phyloP scores from a whole-genome alignment of 1,140 invertebrate genomes.

The Saccostrea echinata region DNA sequence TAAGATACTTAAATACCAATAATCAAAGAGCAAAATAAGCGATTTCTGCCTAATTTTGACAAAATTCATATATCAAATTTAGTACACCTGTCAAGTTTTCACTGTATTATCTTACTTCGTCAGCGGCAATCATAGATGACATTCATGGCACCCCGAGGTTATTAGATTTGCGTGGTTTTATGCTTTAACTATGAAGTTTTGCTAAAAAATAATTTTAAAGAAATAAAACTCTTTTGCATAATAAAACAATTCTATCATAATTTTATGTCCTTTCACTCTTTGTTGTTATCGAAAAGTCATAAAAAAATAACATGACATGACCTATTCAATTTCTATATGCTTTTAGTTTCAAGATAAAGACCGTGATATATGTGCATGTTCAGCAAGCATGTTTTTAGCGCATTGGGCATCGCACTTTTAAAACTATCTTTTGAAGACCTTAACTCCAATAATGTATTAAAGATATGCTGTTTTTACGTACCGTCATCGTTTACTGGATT shows the following conservation, averaged over 20 bases:
- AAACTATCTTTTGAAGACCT: no score
- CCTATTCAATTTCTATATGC: not conserved
- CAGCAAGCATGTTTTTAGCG: not conserved
- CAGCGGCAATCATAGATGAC: not conserved
- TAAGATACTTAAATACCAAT: constrained; percentile 21
- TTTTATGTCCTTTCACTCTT: not conserved
- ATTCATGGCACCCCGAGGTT: not conserved
- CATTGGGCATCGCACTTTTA: no score
- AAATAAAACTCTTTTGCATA: not conserved
- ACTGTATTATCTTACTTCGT: not conserved
- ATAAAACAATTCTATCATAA: not conserved
- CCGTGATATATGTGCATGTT: no score
- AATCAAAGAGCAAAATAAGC: constrained; percentile 34
- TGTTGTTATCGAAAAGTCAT: not conserved
- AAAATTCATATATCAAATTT: constrained; percentile 33
- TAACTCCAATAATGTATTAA: no score
- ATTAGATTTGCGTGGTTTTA: not conserved
- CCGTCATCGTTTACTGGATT: no score
- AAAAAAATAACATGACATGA: not conserved
- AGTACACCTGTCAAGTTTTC: constrained; percentile 21
- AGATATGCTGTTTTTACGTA: no score
- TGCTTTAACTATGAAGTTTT: not conserved
- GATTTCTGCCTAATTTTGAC: constrained; percentile 25
- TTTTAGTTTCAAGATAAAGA: no score
- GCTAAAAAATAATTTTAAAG: not conserved